phyloP scores from a whole-genome alignment of 2,113 vertebrate species.

The Muntiacus reevesi region DNA sequence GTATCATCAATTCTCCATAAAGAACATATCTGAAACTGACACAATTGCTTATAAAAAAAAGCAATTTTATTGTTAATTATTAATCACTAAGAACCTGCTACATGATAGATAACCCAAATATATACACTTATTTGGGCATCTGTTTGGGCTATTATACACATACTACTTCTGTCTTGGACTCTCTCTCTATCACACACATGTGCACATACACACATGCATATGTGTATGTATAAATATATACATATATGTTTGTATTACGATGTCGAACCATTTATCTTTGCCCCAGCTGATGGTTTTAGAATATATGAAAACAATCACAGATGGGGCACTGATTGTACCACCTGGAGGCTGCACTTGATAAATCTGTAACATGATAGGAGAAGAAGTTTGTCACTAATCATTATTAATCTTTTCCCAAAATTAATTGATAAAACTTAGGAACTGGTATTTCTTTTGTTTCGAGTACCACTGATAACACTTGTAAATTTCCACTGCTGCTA shows the following conservation, averaged over 20 bases:
- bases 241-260: background rate
- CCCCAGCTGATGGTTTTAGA: background rate
- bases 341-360: slow-evolving; percentile 49
- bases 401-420: slow-evolving; percentile 22
- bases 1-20: background rate
- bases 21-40: background rate
- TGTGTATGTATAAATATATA: background rate
- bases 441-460: background rate
- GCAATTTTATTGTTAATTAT: background rate
- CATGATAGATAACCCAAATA: background rate
- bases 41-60: background rate
- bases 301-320: slow-evolving; percentile 34
- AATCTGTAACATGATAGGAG: slow-evolving; percentile 47
- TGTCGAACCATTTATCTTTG: background rate
- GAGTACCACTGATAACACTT: background rate
- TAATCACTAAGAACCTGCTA: background rate
- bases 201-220: background rate
- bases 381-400: slow-evolving; percentile 44
- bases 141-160: background rate
- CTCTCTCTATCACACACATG: background rate
- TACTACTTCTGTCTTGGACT: background rate
- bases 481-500: background rate
- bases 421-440: background rate
- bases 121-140: background rate
- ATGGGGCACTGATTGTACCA: slow-evolving; percentile 33